Evolutionary conservation across 2,113 vertebrate species (phyloP), one percentile per base, ranked within the genome.

Genomic region (Stigmatopora argus): DNA sequence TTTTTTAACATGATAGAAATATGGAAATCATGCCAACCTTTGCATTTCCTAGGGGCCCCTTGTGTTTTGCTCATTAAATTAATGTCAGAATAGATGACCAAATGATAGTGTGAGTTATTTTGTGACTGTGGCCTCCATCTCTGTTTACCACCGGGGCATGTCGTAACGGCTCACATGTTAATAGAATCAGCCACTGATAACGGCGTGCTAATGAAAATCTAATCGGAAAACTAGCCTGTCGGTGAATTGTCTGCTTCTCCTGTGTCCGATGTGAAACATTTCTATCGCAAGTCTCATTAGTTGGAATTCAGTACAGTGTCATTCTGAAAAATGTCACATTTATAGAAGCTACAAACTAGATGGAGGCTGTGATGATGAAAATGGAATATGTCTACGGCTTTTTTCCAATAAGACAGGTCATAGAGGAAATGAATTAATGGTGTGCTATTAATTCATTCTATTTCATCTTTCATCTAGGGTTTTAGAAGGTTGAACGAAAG

Each of bases 181-280:
- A 87, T 87, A 78, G 79, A 80, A 84, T 87, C 80, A 75, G 77
- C 70, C 84, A 81, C 57, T 80, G 83, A 86, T 85, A 88, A 82
- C 80, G 72, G 82, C 79, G 64, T 62, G 80, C 81, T 85, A 84
- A 88, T 88, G 83, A 76, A 86, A 87, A 81, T 85, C 83, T 82
- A 81, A 87, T 85, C 70, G 71, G 75, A 75, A 82, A 72, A 78
- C 71, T 71, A 72, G 75, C 67, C 77, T 66, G 74, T 72, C 45
- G 3, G 60, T 70, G 23, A 67, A 71, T 71, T 64, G 78, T 75
- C 73, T 75, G 47, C 60, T 68, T 53, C 71, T 17, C 64, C 64
- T 66, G 44, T 35, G 53, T 62, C 64, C 34, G 35, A 15, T 57
- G 64, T 70, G 66, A 18, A 60, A 62, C 65, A 66, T 45, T 48